A percentile compares a stretch with the other conserved stretches of the same genome.
phyloP scores from a whole-genome alignment of 2,113 vertebrate species.

The Notothenia coriiceps region DNA sequence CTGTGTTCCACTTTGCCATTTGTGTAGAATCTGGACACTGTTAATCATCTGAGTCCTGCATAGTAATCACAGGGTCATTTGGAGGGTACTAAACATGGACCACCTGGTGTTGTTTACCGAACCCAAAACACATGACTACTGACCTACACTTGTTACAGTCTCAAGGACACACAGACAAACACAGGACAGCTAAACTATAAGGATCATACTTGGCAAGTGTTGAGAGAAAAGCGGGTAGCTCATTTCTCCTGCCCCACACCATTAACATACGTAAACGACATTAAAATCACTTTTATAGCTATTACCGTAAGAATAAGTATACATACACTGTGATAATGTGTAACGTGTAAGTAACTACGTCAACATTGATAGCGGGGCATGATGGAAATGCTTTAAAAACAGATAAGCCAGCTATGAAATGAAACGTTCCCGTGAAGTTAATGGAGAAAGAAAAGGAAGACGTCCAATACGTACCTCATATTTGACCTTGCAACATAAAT shows the following conservation, averaged over 20 bases:
- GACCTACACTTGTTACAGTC: slow-evolving; percentile 30
- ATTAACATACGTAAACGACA: background rate
- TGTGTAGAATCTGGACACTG: background rate
- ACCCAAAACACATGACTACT: slow-evolving; percentile 15
- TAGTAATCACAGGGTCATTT: slow-evolving; percentile 36
- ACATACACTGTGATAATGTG: background rate
- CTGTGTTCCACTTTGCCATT: background rate
- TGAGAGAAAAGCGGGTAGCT: background rate
- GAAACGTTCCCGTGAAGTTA: background rate
- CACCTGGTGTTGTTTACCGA: slow-evolving; percentile 58
- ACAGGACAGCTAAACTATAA: background rate
- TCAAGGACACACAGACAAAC: slow-evolving; percentile 67
- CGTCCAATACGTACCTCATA: slow-evolving; percentile 4
- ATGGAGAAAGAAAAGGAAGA: background rate
- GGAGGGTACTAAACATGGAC: slow-evolving; percentile 31
- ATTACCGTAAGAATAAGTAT: background rate
- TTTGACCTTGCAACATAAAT: slow-evolving; percentile 41
- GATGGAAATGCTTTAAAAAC: background rate
- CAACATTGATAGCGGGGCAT: background rate
- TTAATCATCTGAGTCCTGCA: background rate
- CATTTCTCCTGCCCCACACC: background rate
- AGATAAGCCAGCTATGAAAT: background rate
- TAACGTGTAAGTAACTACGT: no score
- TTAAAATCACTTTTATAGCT: background rate
- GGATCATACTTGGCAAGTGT: slow-evolving; percentile 6